A percentile compares a stretch with the other conserved stretches of the same genome.
phyloP scores from a whole-genome alignment of 2,113 vertebrate species.

The Lanius ludovicianus region DNA sequence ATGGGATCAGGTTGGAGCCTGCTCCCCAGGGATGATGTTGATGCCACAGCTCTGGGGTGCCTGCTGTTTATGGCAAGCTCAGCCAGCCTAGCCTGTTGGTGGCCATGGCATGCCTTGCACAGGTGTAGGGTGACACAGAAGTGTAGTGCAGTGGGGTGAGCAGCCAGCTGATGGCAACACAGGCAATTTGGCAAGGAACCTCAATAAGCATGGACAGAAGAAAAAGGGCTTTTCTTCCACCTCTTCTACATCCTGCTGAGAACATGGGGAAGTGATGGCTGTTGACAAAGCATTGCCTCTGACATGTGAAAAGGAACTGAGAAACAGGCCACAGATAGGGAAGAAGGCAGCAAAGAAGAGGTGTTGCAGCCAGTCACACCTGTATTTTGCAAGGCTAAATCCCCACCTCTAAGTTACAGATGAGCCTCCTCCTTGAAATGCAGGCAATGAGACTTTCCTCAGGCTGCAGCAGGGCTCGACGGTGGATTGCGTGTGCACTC shows the following conservation, averaged over 20 bases:
- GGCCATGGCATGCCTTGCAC: not conserved
- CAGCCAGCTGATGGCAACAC: not conserved
- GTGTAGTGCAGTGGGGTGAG: accelerated
- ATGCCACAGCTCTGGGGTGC: accelerated
- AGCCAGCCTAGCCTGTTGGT: not conserved
- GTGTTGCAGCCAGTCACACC: not conserved
- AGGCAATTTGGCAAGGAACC: not conserved
- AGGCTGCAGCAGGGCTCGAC: not conserved
- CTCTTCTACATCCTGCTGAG: not conserved
- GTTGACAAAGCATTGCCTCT: not conserved
- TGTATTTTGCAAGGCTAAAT: not conserved
- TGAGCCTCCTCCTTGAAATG: not conserved
- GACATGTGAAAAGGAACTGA: not conserved
- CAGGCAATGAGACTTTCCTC: accelerated
- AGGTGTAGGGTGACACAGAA: not conserved
- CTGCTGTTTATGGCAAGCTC: not conserved
- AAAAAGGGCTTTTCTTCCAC: not conserved
- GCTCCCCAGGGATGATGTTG: not conserved
- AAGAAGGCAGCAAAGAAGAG: not conserved
- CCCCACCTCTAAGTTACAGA: not conserved
- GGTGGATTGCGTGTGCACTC: not conserved
- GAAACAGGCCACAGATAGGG: not conserved
- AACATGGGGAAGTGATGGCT: not conserved
- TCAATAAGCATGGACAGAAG: not conserved
- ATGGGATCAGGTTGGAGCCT: accelerated